Evolutionary conservation across 2,797 vertebrate genomes (phyloP).

Genomic region (Amblyraja radiata): DNA sequence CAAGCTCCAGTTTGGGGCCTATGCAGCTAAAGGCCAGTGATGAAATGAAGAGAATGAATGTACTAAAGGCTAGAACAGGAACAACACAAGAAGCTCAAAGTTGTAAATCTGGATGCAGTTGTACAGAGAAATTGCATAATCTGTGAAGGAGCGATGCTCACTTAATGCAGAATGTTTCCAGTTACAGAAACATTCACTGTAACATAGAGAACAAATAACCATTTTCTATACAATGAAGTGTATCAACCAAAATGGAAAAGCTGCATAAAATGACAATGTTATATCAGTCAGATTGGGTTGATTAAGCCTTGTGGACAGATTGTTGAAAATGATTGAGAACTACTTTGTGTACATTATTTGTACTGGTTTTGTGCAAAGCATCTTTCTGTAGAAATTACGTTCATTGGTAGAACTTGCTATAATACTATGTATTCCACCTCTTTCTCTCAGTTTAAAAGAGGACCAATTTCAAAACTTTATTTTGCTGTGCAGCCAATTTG

Average conservation of each 20-base stretch:
- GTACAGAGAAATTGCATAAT: neutral
- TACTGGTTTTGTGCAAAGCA: too few relatives aligned
- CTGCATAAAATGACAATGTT: too few relatives aligned
- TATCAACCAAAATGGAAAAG: neutral
- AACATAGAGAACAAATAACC: neutral
- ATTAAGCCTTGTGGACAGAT: too few relatives aligned
- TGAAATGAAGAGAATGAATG: neutral
- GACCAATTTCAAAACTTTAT: too few relatives aligned
- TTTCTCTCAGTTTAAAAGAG: too few relatives aligned
- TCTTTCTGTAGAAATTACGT: too few relatives aligned
- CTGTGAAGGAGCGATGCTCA: neutral
- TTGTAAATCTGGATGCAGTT: neutral
- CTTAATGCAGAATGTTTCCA: neutral
- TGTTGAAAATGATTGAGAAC: too few relatives aligned
- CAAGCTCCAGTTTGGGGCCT: neutral
- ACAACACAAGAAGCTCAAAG: neutral
- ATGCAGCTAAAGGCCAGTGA: neutral
- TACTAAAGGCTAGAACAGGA: neutral
- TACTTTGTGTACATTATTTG: too few relatives aligned
- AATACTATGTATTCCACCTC: too few relatives aligned
- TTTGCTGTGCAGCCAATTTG: too few relatives aligned
- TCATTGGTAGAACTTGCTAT: too few relatives aligned
- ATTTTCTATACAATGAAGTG: neutral
- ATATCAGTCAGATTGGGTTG: too few relatives aligned
- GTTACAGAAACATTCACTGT: neutral